Evolutionary conservation across 2,113 vertebrate species (phyloP), one percentile per base, ranked within the genome.

Genomic region (Coryphaenoides rupestris): DNA sequence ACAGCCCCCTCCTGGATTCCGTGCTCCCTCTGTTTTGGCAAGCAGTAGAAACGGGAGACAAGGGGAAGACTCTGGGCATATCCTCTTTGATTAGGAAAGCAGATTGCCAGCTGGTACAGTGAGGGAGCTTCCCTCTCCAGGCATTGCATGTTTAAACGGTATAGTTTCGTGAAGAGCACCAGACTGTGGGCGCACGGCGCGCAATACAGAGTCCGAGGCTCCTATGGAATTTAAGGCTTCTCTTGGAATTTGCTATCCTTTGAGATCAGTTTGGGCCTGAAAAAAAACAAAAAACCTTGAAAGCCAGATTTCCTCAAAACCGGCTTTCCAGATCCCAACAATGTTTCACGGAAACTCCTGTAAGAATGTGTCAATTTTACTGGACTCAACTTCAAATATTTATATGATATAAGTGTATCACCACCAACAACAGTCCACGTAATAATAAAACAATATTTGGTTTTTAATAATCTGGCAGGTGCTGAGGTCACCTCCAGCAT

Each of bases 1-100:
- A 21, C 40, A 21, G 10, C 58, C 45, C 26, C 60, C 33, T 40
- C 65, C 53, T 56, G 17, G 21, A 54, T 19, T 69, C 58, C 46
- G 58, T 52, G 59, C 70, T 55, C 66, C 68, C 56, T 60, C 62
- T 75, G 58, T 10, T 76, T 84, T 73, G 70, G 65, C 60, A 65
- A 78, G 58, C 19, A 4, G 46, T 9, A 58, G 13, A 70, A 76
- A 66, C 49, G 19, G 13, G 49, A 82, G 58, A 73, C 59, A 57
- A 68, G 62, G 64, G 58, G 66, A 73, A 53, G 56, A 77, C 24
- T 74, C 58, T 77, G 64, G 66, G 70, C 68, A 78, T n/a, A 53
- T 84, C 68, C 46, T 84, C 62, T 65, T 63, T 79, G 67, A 81
- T 61, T 40, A 73, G 65, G 63, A 79, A 73, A 84, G 69, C 81